Evolutionary conservation across 2,797 vertebrate genomes (phyloP), one percentile per base, ranked within the genome.

Genomic region (Phrynocephalus vlangalii): DNA sequence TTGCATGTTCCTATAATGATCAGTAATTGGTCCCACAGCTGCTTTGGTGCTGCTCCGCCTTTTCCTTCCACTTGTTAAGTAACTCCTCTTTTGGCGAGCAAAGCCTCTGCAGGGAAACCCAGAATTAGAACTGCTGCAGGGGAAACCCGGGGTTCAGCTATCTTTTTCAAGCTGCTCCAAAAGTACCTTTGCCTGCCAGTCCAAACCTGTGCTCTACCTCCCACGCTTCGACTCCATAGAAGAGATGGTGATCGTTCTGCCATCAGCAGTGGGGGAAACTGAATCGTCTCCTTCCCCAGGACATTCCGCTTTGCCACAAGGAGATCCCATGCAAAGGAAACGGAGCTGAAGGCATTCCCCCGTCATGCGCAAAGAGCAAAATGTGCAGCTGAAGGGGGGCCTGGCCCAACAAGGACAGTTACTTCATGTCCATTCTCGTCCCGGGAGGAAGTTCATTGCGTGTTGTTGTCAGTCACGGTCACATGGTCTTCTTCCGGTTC

Each of bases 61-160:
- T 72, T 76, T 84, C 75, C 71, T 73, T 75, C 83, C 30, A 63
- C 52, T 84, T 75, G 52, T 28, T 71, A 84, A 76, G 30, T 24
- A 5, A 30, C 1, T 63, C 56, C 24, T 44, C 33, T 28, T 56
- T 76, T 76, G 52, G 22, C 30, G 44, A 75, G 52, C 71, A 75
- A 33, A 75, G 30, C 22, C 52, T 83, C 67, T 82, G 33, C 67
- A 50, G n/a, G 82, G 56, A 76, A 28, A 84, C 33, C 83, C 72
- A 38, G 33, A 73, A 44, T 84, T 76, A n/a, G 24, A 76, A 28
- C 15, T 8, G 4, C 71, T 66, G 56, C 18, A 71, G 70, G 82
- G 30, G 16, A 60, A 60, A 16, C 50, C 71, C 52, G 30, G 20
- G 11, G 28, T 77, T n/a, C 83, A 67, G 60, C 83, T 67, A 22